phyloP scores from a whole-genome alignment of 2,113 vertebrate species.

The Pao palembangensis region DNA sequence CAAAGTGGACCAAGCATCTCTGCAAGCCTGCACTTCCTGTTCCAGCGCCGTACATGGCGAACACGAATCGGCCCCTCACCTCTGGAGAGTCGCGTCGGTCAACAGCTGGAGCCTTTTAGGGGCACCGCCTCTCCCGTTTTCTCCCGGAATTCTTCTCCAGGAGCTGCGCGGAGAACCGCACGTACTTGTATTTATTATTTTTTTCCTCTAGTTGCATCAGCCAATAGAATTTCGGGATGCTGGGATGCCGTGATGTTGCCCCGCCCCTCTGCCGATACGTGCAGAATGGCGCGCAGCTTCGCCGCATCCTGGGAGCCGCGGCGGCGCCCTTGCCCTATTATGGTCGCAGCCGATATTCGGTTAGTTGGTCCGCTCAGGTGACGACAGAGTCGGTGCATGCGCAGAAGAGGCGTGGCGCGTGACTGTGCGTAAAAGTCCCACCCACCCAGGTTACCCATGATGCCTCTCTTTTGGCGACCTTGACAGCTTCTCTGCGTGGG shows the following conservation, averaged over 20 bases:
- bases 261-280: slow-evolving; percentile 30
- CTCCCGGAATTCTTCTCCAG: neutral
- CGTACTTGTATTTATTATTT: slow-evolving; percentile 44
- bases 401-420: neutral
- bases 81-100: neutral
- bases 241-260: slow-evolving; percentile 13
- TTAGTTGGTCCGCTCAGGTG: slow-evolving; percentile 25
- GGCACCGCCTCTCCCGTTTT: neutral
- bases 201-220: slow-evolving; percentile 11
- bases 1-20: neutral
- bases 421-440: neutral
- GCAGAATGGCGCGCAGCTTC: slow-evolving; percentile 24
- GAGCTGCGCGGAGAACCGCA: slow-evolving; percentile 51
- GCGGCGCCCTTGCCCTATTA: slow-evolving; percentile 20
- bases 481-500: slow-evolving; percentile 35
- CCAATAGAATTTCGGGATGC: slow-evolving; percentile 28
- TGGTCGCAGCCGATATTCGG: slow-evolving; percentile 10
- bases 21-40: neutral
- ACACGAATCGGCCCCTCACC: slow-evolving; percentile 23
- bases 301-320: slow-evolving; percentile 8
- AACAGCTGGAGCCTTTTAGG: slow-evolving; percentile 21
- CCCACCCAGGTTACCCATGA: slow-evolving; percentile 43
- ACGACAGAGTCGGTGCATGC: slow-evolving; percentile 5
- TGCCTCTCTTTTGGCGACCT: slow-evolving; percentile 65
- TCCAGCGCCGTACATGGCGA: neutral